A percentile compares a stretch with the other conserved stretches of the same genome.
These are phyloP conservation scores for Hyalella azteca DNA, from an alignment of 2,888 invertebrate genomes.

Conservation along the genomic window DNA sequence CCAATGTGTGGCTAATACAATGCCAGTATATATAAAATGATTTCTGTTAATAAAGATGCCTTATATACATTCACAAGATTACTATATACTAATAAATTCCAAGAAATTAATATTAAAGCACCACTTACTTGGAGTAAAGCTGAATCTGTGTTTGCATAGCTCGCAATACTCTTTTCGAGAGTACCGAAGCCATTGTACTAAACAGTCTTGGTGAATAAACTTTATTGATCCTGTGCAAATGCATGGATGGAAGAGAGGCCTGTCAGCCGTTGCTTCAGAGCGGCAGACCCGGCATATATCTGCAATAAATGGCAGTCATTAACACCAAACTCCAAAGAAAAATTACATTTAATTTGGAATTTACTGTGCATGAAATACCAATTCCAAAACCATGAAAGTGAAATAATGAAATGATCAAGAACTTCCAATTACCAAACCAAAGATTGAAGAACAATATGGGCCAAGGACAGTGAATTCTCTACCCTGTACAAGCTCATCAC, in stretches of 20 bases:
- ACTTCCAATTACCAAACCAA: too few species aligned
- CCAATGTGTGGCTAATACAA: too few species aligned
- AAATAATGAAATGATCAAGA: too few species aligned
- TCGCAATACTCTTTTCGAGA: conserved; percentile 99
- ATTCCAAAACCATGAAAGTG: too few species aligned
- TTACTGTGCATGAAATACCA: background rate
- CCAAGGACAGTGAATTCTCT: too few species aligned
- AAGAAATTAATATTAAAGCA: too few species aligned
- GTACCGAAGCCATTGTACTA: conserved; percentile 99
- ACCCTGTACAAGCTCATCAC: too few species aligned
- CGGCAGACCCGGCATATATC: conserved; percentile 98
- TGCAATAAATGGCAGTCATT: conserved; percentile 50
- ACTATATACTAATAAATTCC: too few species aligned
- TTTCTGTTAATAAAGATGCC: too few species aligned
- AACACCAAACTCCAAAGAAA: background rate
- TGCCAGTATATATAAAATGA: too few species aligned
- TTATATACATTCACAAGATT: too few species aligned
- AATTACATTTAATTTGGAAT: background rate
- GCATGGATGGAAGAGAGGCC: conserved; percentile 96
- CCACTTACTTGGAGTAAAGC: conserved; percentile 85
- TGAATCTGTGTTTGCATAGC: conserved; percentile 94
- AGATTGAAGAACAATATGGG: too few species aligned
- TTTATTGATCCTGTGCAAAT: conserved; percentile 99
- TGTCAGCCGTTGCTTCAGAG: conserved; percentile 88
- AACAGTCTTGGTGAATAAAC: conserved; percentile 98